Percentiles rank a stretch among this genome's conserved stretches.
Conservation (phyloP, 2,113 vertebrate genomes). For the Merops nubicus region DNA sequence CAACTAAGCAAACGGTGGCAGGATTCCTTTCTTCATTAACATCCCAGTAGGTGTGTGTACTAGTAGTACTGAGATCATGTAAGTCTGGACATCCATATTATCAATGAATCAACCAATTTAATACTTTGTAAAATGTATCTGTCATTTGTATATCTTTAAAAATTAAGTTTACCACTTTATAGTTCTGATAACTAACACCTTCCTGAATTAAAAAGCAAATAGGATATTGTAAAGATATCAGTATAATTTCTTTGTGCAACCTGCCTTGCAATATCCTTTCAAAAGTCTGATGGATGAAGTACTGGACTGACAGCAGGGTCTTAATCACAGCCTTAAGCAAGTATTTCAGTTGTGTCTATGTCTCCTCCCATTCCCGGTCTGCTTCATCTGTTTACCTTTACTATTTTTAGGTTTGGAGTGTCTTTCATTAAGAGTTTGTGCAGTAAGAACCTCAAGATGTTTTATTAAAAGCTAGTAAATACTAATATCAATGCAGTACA, state of each 20-base stretch:
- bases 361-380: not conserved
- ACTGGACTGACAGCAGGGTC: conserved; percentile 39
- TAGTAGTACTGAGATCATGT: not conserved
- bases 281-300: not conserved
- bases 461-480: not conserved
- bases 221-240: not conserved
- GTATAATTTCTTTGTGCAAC: not conserved
- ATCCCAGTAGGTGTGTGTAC: not conserved
- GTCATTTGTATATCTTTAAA: not conserved
- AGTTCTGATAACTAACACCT: not conserved
- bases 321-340: conserved; percentile 62
- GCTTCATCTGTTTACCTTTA: not conserved
- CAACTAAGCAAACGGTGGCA: not conserved
- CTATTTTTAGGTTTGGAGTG: not conserved
- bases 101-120: not conserved
- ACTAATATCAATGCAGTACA: not conserved
- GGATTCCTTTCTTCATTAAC: not conserved
- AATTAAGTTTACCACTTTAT: not conserved
- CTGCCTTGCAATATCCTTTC: not conserved
- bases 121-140: not conserved
- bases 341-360: not conserved
- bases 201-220: not conserved
- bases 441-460: not conserved
- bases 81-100: not conserved
- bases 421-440: not conserved